Evolutionary conservation across 53 echinoderm and acorn worm species (phyloP).

Genomic region (Echinarachnius parma): DNA sequence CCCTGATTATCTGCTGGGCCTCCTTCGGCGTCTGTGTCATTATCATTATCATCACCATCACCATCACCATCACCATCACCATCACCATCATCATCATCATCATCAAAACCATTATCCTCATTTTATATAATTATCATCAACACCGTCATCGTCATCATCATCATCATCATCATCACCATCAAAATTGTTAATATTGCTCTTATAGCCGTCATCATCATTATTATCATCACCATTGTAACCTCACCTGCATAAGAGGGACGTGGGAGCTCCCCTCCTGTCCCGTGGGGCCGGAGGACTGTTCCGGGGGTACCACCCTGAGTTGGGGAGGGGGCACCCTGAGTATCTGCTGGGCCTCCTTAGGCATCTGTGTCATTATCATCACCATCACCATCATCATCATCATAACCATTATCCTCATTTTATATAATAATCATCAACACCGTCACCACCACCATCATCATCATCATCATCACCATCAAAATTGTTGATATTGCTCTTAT

Average conservation of each 20-base stretch:
- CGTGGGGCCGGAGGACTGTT: neutral
- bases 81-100: neutral
- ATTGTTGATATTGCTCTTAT: neutral
- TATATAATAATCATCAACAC: too few species aligned
- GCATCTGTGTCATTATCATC: constrained; percentile 63
- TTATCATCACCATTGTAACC: neutral
- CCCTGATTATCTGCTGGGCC: constrained; percentile 70
- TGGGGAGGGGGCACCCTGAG: constrained; percentile 78
- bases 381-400: too few species aligned
- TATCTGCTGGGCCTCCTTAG: constrained; percentile 71
- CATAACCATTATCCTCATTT: too few species aligned
- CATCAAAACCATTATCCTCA: too few species aligned
- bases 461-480: neutral
- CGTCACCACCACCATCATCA: neutral
- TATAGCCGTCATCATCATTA: too few species aligned
- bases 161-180: too few species aligned
- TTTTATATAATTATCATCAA: neutral
- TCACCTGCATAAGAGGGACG: neutral
- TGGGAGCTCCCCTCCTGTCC: neutral
- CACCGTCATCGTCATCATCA: neutral
- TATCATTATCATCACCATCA: neutral
- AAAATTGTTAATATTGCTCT: too few species aligned
- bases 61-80: neutral
- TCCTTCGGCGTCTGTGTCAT: too few species aligned
- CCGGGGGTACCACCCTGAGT: constrained; percentile 79